Evolutionary conservation across 2,888 invertebrate species (phyloP), one percentile per base, ranked within the genome.

Genomic region (Notodonta dromedarius): DNA sequence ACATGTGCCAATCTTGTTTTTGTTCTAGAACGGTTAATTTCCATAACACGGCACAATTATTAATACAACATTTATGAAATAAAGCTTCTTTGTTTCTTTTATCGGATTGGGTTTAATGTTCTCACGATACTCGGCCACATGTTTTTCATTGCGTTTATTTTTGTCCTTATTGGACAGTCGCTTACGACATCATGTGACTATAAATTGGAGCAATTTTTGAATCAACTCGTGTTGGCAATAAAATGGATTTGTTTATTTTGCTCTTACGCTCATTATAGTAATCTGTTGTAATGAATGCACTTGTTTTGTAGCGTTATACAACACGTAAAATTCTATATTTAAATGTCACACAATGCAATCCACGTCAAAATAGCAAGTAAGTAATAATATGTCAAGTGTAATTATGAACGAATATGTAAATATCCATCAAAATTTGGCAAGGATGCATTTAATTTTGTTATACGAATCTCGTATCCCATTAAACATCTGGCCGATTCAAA

Each of bases 81-180:
- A 78, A 73, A 71, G 75, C 69, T 74, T 71, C 82, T 82, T 84
- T 87, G 85, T 87, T 71, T 82, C 76, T 84, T 83, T 83, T 84
- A 84, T 87, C 83, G 76, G 73, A 84, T 82, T 84, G 78, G 74
- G 71, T 82, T 86, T 85, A 83, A 86, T 83, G 84, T 92, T 93
- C 93, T 90, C 92, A 93, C 92, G 92, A 85, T 83, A 78, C 73
- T 68, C 68, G 65, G 82, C 90, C 93, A 92, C 87, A 92, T 92
- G 92, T 90, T 90, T 87, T 87, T 86, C 86, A 86, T 82, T 84
- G 88, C 86, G 83, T 80, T 78, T 87, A 86, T 85, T 87, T 91
- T 89, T 89, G 78, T 86, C 84, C 83, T 85, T 86, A 80, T 86
- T 85, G 79, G 73, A 78, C 76, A 81, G 74, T 76, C 50, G 61